Percentiles rank a stretch among this genome's conserved stretches.
Evolutionary conservation across 2,888 invertebrate species (phyloP).

Genomic region (Acheta domesticus): DNA sequence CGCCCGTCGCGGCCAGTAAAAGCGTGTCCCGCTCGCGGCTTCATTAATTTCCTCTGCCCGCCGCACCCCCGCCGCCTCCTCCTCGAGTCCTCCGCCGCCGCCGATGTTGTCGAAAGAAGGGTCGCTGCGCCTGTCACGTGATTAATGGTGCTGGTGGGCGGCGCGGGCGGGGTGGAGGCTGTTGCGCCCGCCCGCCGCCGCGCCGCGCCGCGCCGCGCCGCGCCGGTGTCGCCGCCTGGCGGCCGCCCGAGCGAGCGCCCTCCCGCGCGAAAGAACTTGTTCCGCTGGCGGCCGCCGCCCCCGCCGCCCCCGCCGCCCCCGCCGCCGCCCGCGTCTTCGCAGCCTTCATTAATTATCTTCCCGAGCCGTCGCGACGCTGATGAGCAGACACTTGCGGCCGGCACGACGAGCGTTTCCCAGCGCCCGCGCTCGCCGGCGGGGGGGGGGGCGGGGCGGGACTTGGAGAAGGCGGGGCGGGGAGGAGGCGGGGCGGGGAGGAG

Average conservation of each 20-base stretch:
- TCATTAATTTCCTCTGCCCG: background rate
- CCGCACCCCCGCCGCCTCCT: background rate
- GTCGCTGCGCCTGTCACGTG: slow-evolving; percentile 9
- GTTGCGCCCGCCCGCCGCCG: background rate
- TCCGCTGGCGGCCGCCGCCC: background rate
- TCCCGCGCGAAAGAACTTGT: background rate
- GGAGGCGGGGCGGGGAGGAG: no score
- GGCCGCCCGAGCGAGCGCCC: background rate
- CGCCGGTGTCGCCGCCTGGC: background rate
- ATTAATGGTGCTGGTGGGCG: background rate
- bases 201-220: background rate
- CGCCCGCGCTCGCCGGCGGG: background rate
- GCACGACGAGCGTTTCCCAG: background rate
- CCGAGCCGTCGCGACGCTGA: background rate
- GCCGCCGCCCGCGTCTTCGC: background rate
- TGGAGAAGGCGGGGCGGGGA: no score
- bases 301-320: background rate
- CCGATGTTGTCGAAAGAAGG: slow-evolving; percentile 18
- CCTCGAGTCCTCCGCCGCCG: background rate
- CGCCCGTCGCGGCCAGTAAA: slow-evolving; percentile 9
- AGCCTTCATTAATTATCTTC: background rate
- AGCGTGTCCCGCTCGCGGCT: slow-evolving; percentile 18
- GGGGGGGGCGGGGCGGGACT: no score
- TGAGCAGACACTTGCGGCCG: background rate
- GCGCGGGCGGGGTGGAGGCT: background rate